phyloP scores from a whole-genome alignment of 2,888 invertebrate genomes.

The Drosophila kokeensis region DNA sequence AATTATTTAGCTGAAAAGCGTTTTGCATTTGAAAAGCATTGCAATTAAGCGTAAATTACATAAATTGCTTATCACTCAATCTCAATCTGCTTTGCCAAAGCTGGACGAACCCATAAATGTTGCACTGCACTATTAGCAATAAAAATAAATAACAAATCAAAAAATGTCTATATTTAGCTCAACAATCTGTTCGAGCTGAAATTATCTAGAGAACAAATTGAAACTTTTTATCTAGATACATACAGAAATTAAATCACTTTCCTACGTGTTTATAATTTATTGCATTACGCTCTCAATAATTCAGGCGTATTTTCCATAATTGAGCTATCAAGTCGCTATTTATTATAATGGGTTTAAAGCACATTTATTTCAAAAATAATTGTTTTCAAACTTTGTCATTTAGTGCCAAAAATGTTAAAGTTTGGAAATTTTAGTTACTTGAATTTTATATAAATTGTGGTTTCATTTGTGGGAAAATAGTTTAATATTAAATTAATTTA shows the following conservation, averaged over 20 bases:
- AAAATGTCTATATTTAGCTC: slow-evolving; percentile 23
- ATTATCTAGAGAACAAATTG: slow-evolving; percentile 17
- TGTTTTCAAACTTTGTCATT: neutral
- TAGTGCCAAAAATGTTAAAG: neutral
- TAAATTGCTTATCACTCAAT: slow-evolving; percentile 45
- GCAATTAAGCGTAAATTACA: slow-evolving; percentile 45
- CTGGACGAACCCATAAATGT: neutral
- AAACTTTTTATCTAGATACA: slow-evolving; percentile 2
- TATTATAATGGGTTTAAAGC: slow-evolving; percentile 8
- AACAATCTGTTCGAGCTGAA: slow-evolving; percentile 11
- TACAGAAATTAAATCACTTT: slow-evolving; percentile 34
- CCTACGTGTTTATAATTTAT: slow-evolving; percentile 36
- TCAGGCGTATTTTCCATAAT: neutral
- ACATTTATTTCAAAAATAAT: neutral
- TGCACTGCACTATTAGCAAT: neutral
- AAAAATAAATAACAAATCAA: slow-evolving; percentile 10
- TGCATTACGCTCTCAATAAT: slow-evolving; percentile 2
- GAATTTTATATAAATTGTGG: neutral
- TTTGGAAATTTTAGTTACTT: neutral
- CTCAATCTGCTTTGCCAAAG: slow-evolving; percentile 6
- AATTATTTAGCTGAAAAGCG: slow-evolving; percentile 28
- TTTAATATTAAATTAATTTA: neutral
- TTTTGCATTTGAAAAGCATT: slow-evolving; percentile 38
- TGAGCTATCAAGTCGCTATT: neutral
- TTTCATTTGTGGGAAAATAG: neutral